Conservation (phyloP, 2,888 invertebrate species). For the Melipona bicolor region DNA sequence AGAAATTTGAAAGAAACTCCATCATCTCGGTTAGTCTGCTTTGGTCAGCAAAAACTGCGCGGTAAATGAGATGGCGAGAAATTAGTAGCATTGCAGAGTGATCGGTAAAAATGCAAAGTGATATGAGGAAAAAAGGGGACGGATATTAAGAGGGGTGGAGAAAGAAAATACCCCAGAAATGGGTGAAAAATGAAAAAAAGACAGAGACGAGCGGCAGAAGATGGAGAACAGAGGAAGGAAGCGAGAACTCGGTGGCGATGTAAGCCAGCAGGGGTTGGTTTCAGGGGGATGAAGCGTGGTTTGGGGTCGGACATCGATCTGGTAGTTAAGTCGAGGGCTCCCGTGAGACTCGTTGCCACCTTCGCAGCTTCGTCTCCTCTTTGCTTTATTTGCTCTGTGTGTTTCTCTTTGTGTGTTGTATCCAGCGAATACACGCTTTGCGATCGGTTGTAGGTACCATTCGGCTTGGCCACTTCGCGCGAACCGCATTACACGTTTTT, state of each 20-base stretch:
- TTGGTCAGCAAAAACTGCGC: no score
- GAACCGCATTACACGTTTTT: conserved; percentile 69
- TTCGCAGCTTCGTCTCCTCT: conserved; percentile 70
- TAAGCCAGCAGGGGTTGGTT: conserved; percentile 58
- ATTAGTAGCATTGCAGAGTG: no score
- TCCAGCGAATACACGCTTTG: conserved; percentile 13
- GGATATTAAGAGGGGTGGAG: background rate
- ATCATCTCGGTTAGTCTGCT: no score
- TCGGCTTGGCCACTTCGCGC: conserved; percentile 17
- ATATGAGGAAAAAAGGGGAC: no score
- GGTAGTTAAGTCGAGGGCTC: conserved; percentile 82
- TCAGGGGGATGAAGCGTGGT: conserved; percentile 48
- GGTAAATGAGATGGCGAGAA: no score
- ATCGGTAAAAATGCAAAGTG: background rate
- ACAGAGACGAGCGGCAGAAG: background rate
- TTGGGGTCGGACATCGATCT: conserved; percentile 82
- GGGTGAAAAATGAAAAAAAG: background rate
- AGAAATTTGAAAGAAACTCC: background rate
- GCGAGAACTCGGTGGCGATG: conserved; percentile 50
- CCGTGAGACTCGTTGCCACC: conserved; percentile 82
- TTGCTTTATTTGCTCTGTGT: conserved; percentile 56
- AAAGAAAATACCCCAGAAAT: background rate
- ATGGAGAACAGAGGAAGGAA: conserved; percentile 21
- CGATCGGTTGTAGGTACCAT: conserved; percentile 30
- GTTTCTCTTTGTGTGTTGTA: conserved; percentile 28